phyloP scores from a whole-genome alignment of 2,888 invertebrate genomes.

The Epinotia bilunana region DNA sequence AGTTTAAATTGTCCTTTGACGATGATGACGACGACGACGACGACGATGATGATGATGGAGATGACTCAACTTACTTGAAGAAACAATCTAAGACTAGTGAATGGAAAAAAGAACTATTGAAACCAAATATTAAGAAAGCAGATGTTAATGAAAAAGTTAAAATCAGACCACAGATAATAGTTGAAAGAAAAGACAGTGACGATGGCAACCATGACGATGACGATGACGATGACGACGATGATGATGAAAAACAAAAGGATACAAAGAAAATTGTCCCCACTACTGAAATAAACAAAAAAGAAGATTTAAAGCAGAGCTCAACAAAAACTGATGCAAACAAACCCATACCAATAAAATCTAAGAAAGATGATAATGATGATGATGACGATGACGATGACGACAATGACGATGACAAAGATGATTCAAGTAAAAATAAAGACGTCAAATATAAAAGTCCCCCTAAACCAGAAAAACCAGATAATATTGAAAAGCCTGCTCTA shows the following conservation, averaged over 20 bases:
- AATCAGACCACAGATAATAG: not conserved
- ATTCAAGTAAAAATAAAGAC: conserved; percentile 49
- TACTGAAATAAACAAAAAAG: not conserved
- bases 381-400: conserved; percentile 43
- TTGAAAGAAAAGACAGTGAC: not conserved
- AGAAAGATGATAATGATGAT: conserved; percentile 31
- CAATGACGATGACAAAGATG: conserved; percentile 43
- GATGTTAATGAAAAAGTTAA: conserved; percentile 22
- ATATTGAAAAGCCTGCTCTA: conserved; percentile 39
- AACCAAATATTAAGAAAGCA: not conserved
- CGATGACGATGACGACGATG: conserved; percentile 48
- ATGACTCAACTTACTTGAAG: conserved; percentile 31
- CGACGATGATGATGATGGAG: conserved; percentile 46
- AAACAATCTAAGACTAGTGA: conserved; percentile 22
- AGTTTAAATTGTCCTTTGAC: conserved; percentile 18
- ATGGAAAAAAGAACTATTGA: not conserved
- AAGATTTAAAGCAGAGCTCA: not conserved
- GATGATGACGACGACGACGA: conserved; percentile 22
- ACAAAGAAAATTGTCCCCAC: not conserved
- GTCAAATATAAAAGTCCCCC: conserved; percentile 20
- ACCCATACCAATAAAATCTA: conserved; percentile 33
- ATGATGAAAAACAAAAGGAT: conserved; percentile 41
- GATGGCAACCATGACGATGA: conserved; percentile 48
- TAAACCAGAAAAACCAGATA: not conserved
- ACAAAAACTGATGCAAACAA: conserved; percentile 33